These are phyloP conservation scores for Muschampia staudingeri DNA, from an alignment of 2,888 invertebrate species.

Conservation along the genomic window DNA sequence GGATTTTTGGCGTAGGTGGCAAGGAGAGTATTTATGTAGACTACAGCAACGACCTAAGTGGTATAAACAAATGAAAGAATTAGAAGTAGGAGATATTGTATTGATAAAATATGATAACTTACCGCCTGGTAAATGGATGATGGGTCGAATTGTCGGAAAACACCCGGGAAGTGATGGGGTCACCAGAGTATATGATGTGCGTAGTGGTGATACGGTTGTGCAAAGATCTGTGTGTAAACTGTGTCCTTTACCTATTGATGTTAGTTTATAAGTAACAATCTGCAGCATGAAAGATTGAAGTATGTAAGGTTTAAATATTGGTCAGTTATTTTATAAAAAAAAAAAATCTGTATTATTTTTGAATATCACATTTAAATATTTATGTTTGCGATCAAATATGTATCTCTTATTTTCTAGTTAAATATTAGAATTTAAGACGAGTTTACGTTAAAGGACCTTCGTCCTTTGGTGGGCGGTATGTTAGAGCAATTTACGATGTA, in stretches of 20 bases:
- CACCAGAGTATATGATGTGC: constrained; percentile 65
- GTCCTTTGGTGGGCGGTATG: constrained; percentile 5
- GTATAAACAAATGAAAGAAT: constrained; percentile 54
- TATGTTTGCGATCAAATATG: too few species aligned
- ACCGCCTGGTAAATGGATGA: constrained; percentile 65
- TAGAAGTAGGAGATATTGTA: constrained; percentile 65
- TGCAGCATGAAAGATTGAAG: too few species aligned
- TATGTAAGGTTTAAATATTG: too few species aligned
- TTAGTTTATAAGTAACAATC: neutral
- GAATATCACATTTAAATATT: too few species aligned
- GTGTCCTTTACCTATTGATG: constrained; percentile 58
- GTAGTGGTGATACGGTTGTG: constrained; percentile 52
- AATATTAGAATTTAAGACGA: neutral
- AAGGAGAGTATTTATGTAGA: constrained; percentile 58
- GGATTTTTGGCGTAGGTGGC: constrained; percentile 67
- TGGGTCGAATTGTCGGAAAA: constrained; percentile 60
- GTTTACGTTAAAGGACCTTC: neutral
- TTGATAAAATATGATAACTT: constrained; percentile 64
- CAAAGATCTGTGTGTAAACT: constrained; percentile 62
- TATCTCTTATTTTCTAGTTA: neutral
- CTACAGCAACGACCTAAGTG: constrained; percentile 66
- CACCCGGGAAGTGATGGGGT: constrained; percentile 49
- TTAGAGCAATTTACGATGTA: neutral
- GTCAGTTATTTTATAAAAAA: too few species aligned
- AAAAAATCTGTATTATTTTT: too few species aligned